Conservation (phyloP, 2,888 invertebrate genomes). For the Reticulitermes lucifugus region DNA sequence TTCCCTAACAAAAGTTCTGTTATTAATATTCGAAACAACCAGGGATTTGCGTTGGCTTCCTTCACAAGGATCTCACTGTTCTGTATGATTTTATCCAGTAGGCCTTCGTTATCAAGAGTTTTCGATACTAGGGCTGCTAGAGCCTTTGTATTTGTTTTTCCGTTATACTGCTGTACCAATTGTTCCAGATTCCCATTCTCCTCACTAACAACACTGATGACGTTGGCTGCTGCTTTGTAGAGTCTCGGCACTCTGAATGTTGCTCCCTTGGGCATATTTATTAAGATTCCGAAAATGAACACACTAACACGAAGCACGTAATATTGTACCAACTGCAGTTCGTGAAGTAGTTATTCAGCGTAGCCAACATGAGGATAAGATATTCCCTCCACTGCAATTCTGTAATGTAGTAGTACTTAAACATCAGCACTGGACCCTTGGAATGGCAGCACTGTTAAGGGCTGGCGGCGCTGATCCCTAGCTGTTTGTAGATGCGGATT, state of each 20-base stretch:
- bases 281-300: background rate
- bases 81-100: conserved; percentile 1
- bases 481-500: too few species aligned
- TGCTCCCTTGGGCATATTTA: conserved; percentile 19
- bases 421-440: too few species aligned
- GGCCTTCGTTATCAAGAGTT: background rate
- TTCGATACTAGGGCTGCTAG: background rate
- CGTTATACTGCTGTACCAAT: background rate
- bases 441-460: too few species aligned
- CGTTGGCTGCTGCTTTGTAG: conserved; percentile 20
- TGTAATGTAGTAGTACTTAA: too few species aligned
- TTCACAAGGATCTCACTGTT: background rate
- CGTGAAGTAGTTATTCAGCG: too few species aligned
- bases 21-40: conserved; percentile 21
- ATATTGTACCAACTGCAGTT: background rate
- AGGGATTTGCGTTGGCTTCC: background rate
- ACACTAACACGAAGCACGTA: background rate
- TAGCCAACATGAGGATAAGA: too few species aligned
- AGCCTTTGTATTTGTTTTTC: conserved; percentile 18
- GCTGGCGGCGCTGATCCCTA: too few species aligned
- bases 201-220: background rate
- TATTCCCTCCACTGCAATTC: too few species aligned
- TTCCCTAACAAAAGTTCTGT: conserved; percentile 37
- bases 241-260: conserved; percentile 33
- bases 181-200: conserved; percentile 31